Evolutionary conservation across 2,888 invertebrate genomes (phyloP).

Genomic region (Zaprionus bogoriensis): DNA sequence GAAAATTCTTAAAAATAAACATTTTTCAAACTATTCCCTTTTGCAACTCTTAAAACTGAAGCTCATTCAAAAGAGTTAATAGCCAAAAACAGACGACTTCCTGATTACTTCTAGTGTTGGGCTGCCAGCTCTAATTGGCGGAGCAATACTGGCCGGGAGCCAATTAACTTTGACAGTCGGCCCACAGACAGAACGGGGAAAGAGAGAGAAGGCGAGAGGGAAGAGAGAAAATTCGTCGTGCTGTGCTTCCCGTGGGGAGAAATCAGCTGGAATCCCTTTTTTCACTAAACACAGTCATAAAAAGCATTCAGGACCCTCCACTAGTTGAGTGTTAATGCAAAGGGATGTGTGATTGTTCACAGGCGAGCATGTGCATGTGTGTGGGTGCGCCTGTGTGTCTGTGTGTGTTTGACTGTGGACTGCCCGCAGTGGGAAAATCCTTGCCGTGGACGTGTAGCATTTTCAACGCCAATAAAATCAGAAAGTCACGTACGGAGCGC

Average conservation of each 20-base stretch:
- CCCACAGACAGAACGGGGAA: slow-evolving; percentile 21
- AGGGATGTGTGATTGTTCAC: slow-evolving; percentile 27
- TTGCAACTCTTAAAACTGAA: too few species aligned
- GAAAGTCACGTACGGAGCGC: slow-evolving; percentile 76
- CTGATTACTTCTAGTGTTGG: slow-evolving; percentile 31
- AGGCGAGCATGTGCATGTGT: not conserved
- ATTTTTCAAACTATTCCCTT: too few species aligned
- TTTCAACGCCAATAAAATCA: slow-evolving; percentile 80
- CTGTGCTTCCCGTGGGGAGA: slow-evolving; percentile 55
- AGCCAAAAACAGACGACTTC: too few species aligned
- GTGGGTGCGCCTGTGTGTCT: not conserved
- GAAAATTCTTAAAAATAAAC: too few species aligned
- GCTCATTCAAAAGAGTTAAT: too few species aligned
- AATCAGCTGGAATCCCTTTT: slow-evolving; percentile 73
- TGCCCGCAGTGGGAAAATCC: slow-evolving; percentile 54
- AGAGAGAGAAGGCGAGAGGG: not conserved
- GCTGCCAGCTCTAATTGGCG: slow-evolving; percentile 35
- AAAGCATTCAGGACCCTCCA: slow-evolving; percentile 63
- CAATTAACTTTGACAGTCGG: slow-evolving; percentile 49
- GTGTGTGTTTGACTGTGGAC: slow-evolving; percentile 1
- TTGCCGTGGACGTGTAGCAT: slow-evolving; percentile 67
- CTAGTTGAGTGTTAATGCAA: slow-evolving; percentile 75
- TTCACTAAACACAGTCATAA: slow-evolving; percentile 73
- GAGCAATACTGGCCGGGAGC: slow-evolving; percentile 13
- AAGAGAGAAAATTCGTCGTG: not conserved